Conservation (phyloP, 2,888 invertebrate genomes). For the Oxyscelio sp. region DNA sequence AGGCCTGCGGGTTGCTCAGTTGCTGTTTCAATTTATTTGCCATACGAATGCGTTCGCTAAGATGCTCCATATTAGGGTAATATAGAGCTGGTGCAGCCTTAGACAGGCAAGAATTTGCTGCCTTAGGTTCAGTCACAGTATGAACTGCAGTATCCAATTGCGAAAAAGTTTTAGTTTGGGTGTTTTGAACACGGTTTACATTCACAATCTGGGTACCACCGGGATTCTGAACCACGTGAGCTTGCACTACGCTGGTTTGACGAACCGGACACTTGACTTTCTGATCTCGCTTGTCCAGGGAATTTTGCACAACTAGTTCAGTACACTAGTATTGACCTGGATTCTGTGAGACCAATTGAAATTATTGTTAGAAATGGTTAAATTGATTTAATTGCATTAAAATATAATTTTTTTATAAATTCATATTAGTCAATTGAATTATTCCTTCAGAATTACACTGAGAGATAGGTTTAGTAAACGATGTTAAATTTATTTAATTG, state of each 20-base stretch:
- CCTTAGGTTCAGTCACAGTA: background rate
- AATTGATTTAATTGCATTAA: too few species aligned
- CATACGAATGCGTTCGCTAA: conserved; percentile 83
- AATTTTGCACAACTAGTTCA: conserved; percentile 48
- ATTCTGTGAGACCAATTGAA: too few species aligned
- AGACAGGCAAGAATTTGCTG: conserved; percentile 58
- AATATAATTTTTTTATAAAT: too few species aligned
- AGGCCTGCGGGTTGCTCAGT: conserved; percentile 71
- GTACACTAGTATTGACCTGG: conserved; percentile 49
- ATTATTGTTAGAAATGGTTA: too few species aligned
- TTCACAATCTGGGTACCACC: conserved; percentile 5
- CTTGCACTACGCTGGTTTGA: conserved; percentile 2
- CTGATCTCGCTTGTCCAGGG: conserved; percentile 43
- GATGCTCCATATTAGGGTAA: conserved; percentile 80
- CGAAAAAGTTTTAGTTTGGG: background rate
- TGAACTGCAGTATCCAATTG: conserved; percentile 17
- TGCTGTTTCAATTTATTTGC: conserved; percentile 76
- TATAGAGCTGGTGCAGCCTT: conserved; percentile 62
- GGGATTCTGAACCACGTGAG: conserved; percentile 6
- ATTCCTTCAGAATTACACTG: too few species aligned
- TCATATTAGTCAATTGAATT: too few species aligned
- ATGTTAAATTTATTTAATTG: too few species aligned
- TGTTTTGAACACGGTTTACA: conserved; percentile 8
- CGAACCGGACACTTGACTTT: conserved; percentile 1
- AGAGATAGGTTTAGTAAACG: too few species aligned